A percentile compares a stretch with the other conserved stretches of the same genome.
Conservation (phyloP, 2,797 vertebrate genomes). For the Sebastes itinus region DNA sequence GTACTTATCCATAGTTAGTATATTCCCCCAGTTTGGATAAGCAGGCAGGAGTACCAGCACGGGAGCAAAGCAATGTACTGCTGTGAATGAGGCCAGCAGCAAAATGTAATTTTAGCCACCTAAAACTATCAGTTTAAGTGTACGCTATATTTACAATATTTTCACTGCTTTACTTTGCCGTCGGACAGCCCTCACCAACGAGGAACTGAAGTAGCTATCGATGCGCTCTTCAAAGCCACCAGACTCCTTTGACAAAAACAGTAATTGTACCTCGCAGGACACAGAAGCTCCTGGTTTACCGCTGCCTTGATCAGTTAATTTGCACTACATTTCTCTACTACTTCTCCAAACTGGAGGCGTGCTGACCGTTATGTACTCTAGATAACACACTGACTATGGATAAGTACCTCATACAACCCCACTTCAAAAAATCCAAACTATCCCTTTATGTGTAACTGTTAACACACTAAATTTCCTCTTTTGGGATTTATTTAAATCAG, state of each 20-base stretch:
- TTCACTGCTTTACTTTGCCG: background rate
- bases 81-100: too few species aligned
- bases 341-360: background rate
- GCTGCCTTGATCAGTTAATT: background rate
- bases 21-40: too few species aligned
- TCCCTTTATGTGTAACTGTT: too few species aligned
- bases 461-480: background rate
- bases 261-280: background rate
- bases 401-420: background rate
- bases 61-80: too few species aligned
- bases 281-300: background rate
- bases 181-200: background rate
- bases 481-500: background rate
- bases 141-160: background rate
- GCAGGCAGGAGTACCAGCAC: too few species aligned
- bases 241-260: too few species aligned
- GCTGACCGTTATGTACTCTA: background rate
- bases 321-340: background rate
- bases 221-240: too few species aligned
- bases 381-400: too few species aligned
- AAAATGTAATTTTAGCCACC: too few species aligned
- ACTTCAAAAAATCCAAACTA: too few species aligned
- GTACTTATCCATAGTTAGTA: too few species aligned
- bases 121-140: background rate
- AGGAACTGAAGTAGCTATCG: background rate